A percentile compares a stretch with the other conserved stretches of the same genome.
phyloP scores from a whole-genome alignment of 2,888 invertebrate genomes.

The Capitulum mitella region DNA sequence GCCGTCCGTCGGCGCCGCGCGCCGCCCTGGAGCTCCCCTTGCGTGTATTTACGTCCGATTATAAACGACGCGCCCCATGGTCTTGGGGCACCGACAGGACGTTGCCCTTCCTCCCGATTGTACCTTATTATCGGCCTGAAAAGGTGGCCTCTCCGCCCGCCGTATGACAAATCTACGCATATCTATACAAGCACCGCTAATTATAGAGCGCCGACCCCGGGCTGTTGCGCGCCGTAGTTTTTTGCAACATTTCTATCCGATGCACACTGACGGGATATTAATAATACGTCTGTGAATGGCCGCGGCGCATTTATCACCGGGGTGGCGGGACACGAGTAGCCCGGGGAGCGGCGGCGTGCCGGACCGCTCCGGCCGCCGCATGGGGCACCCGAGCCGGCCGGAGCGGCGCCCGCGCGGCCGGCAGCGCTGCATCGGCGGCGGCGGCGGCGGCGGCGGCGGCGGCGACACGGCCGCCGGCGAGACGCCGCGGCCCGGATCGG shows the following conservation, averaged over 20 bases:
- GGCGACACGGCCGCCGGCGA: too few species aligned
- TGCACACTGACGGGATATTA: conserved; percentile 18
- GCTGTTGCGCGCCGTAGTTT: conserved; percentile 9
- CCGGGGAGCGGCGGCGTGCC: neutral
- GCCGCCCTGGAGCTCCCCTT: neutral
- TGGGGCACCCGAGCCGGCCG: too few species aligned
- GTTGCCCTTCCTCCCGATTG: conserved; percentile 17
- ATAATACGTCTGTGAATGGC: conserved; percentile 17
- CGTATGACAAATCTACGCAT: conserved; percentile 13
- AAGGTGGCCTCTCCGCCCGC: neutral
- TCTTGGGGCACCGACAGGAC: neutral
- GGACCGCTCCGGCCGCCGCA: neutral
- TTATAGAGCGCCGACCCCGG: conserved; percentile 11
- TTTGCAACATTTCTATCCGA: conserved; percentile 23
- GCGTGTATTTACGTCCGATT: neutral
- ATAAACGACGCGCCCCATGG: neutral
- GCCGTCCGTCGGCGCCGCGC: neutral
- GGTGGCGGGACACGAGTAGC: neutral
- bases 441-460: too few species aligned
- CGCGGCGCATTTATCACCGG: neutral
- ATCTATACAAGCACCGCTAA: conserved; percentile 24
- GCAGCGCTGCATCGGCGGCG: too few species aligned
- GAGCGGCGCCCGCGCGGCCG: too few species aligned
- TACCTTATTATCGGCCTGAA: conserved; percentile 17
- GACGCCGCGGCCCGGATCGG: too few species aligned